These are phyloP conservation scores for Gallinago jamesoni DNA, from an alignment of 2,113 vertebrate genomes.

Conservation along the genomic window DNA sequence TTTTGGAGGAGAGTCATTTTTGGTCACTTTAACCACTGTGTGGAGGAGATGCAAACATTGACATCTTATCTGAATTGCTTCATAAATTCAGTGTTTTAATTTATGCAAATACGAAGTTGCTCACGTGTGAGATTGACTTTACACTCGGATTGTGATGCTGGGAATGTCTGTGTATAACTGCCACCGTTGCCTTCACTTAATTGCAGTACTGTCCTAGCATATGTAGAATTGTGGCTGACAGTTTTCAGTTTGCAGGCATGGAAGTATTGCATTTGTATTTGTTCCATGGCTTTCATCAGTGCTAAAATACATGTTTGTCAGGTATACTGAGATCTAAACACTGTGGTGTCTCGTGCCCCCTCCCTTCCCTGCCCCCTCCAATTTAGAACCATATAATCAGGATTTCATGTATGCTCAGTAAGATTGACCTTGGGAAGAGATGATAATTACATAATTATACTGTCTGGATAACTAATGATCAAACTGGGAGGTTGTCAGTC, in stretches of 20 bases:
- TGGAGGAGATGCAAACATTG: not conserved
- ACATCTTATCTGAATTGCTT: not conserved
- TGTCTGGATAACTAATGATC: not conserved
- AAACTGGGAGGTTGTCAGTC: not conserved
- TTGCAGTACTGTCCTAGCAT: not conserved
- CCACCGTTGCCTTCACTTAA: not conserved
- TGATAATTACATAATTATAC: not conserved
- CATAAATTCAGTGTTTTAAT: not conserved
- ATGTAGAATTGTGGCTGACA: not conserved
- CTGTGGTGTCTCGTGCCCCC: rapidly evolving
- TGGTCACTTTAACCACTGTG: not conserved
- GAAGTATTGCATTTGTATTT: not conserved
- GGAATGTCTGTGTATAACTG: not conserved
- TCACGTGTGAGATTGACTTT: not conserved
- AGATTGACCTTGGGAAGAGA: not conserved
- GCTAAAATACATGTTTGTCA: not conserved
- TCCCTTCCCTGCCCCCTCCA: not conserved
- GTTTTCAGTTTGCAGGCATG: not conserved
- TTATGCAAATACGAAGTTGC: not conserved
- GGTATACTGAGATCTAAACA: rapidly evolving
- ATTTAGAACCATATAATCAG: not conserved
- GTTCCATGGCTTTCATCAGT: not conserved
- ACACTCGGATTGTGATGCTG: not conserved
- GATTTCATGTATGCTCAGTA: not conserved
- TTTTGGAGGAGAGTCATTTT: not conserved